These are phyloP conservation scores for Sphenodon punctatus DNA, from an alignment of 2,797 vertebrate genomes.

Conservation along the genomic window DNA sequence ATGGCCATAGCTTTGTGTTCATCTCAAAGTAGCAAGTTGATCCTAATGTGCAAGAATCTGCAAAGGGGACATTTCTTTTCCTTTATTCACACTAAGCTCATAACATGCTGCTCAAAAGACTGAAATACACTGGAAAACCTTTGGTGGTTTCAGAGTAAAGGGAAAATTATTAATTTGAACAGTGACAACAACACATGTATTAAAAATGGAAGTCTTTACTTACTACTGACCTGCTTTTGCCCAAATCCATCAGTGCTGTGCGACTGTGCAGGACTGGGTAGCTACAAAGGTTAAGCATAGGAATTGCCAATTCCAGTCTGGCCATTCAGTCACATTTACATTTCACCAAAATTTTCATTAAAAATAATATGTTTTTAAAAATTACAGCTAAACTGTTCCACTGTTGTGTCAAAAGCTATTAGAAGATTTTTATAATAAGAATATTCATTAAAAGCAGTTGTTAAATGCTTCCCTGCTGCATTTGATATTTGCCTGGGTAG, in stretches of 20 bases:
- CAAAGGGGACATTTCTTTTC: constrained; percentile 10
- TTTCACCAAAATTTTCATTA: fast-evolving
- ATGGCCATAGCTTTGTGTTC: neutral
- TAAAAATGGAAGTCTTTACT: constrained; percentile 43
- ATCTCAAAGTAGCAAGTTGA: constrained; percentile 26
- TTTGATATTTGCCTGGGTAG: no score
- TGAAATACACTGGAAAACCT: constrained; percentile 49
- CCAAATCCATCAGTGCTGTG: neutral
- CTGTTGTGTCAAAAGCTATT: neutral
- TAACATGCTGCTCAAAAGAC: constrained; percentile 41
- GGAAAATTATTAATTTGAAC: constrained; percentile 54
- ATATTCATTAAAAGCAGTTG: neutral
- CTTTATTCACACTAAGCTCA: constrained; percentile 37
- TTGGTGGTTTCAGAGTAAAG: constrained; percentile 41
- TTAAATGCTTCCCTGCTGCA: neutral
- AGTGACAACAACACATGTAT: neutral
- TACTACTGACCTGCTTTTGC: neutral
- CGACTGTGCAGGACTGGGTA: neutral
- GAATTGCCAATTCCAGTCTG: neutral
- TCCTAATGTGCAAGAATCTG: constrained; percentile 35
- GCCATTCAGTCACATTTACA: neutral
- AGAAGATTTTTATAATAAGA: neutral
- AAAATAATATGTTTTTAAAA: fast-evolving
- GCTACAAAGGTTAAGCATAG: neutral
- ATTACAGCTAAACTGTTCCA: neutral